phyloP scores from a whole-genome alignment of 1,140 invertebrate genomes.

The Hestina assimilis region DNA sequence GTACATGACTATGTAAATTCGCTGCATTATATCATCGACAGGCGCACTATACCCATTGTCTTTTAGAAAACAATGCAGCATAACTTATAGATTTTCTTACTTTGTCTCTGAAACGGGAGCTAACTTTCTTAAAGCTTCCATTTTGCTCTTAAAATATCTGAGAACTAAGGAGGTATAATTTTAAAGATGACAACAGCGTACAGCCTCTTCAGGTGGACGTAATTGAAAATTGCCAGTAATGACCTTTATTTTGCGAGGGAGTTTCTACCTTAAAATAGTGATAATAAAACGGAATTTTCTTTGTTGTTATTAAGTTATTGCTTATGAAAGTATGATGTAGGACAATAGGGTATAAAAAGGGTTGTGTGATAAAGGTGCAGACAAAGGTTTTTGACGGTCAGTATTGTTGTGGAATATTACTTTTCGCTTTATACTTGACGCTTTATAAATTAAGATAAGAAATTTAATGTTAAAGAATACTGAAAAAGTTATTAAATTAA shows the following conservation, averaged over 20 bases:
- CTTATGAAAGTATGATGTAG: conserved; percentile 20
- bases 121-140: conserved; percentile 27
- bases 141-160: conserved; percentile 30
- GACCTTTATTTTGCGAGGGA: conserved; percentile 19
- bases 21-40: conserved; percentile 16
- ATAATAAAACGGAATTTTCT: conserved; percentile 23
- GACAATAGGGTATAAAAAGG: conserved; percentile 39
- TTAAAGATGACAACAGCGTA: conserved; percentile 47
- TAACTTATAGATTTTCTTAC: conserved; percentile 34
- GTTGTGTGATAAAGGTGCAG: conserved; percentile 5
- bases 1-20: conserved; percentile 24
- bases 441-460: not conserved
- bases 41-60: conserved; percentile 27
- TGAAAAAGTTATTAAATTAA: not conserved
- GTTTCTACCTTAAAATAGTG: conserved; percentile 20
- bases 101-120: conserved; percentile 24
- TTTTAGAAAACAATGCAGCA: conserved; percentile 28
- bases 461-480: not conserved
- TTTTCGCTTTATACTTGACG: not conserved
- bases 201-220: conserved; percentile 34
- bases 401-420: not conserved
- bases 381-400: conserved; percentile 5
- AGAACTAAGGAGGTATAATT: conserved; percentile 39
- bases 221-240: conserved; percentile 55
- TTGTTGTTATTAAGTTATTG: conserved; percentile 2